Base-by-base conservation (phyloP, 2,888 invertebrate genomes). In the Dendrolimus pini region DNA sequence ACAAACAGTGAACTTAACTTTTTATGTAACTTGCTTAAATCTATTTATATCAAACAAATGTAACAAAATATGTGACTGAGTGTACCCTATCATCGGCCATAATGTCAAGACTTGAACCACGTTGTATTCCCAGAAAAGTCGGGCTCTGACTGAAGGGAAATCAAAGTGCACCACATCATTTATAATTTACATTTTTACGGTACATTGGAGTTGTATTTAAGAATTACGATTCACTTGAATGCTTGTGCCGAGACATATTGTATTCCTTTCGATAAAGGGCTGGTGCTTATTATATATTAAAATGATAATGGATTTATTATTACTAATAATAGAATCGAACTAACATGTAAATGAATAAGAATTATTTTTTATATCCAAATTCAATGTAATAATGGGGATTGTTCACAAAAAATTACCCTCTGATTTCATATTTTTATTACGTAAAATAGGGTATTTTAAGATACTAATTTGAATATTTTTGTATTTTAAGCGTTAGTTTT, bases 61-160 rank as follows among this genome's bases (percentile, higher is more conserved):
- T 54, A 55, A 59, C 41, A 57, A 30, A 59, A 55, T 52, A 53
- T 52, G 54, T 57, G 14, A 47, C 52, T 54, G 18, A 9, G 41
- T 56, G 61, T 78, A 88, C 84, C 83, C 80, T 80, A 64, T 77
- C 72, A 65, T 87, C 83, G 67, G 84, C 78, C 89, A 87, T 89
- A 59, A 56, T 71, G 65, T 57, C 59, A 66, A 65, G 56, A 58
- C 30, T 30, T 30, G 30, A 63, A 65, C 30, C 59, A 64, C 60
- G 61, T 66, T 67, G 72, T 70, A 70, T 14, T 63, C 62, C 61
- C 63, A 65, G 66, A 75, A 62, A 69, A 71, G 72, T 67, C 69
- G 58, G 56, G 65, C 62, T 60, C 58, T 68, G 80, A 88, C 85
- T 88, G 85, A 83, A 82, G 78, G 73, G 80, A 75, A 69, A 72